These are phyloP conservation scores for Idaea straminata DNA, from an alignment of 2,888 invertebrate species.

Conservation along the genomic window DNA sequence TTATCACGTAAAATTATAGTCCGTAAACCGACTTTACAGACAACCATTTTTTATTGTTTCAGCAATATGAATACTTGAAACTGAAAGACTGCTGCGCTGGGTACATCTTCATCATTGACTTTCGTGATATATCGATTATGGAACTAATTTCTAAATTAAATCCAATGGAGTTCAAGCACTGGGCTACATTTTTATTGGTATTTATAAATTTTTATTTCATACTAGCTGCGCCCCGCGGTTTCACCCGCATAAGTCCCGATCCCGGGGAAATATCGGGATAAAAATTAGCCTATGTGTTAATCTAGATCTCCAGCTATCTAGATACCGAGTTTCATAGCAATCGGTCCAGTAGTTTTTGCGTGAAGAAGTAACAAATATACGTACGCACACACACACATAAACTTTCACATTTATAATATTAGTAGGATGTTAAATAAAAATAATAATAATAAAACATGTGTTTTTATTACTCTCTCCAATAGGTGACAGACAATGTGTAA, in stretches of 20 bases:
- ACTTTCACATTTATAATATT: no score
- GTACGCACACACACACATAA: no score
- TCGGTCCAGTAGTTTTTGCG: no score
- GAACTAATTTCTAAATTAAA: background rate
- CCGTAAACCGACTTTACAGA: no score
- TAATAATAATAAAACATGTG: background rate
- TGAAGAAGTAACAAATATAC: no score
- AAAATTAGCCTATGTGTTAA: no score
- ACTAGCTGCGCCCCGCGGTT: background rate
- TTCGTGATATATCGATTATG: background rate
- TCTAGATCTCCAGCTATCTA: no score
- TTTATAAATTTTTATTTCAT: background rate
- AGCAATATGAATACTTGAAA: background rate
- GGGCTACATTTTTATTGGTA: background rate
- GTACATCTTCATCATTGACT: background rate
- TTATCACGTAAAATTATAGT: background rate
- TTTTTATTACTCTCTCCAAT: background rate
- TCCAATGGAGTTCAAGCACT: background rate
- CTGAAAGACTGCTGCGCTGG: background rate
- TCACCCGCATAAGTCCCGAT: no score
- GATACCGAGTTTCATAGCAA: no score
- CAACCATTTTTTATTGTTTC: background rate
- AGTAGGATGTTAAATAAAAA: no score
- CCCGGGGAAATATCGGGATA: no score
- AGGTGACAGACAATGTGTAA: background rate